Conservation (phyloP, 2,797 vertebrate genomes). For the Otolemur crassicaudatus region DNA sequence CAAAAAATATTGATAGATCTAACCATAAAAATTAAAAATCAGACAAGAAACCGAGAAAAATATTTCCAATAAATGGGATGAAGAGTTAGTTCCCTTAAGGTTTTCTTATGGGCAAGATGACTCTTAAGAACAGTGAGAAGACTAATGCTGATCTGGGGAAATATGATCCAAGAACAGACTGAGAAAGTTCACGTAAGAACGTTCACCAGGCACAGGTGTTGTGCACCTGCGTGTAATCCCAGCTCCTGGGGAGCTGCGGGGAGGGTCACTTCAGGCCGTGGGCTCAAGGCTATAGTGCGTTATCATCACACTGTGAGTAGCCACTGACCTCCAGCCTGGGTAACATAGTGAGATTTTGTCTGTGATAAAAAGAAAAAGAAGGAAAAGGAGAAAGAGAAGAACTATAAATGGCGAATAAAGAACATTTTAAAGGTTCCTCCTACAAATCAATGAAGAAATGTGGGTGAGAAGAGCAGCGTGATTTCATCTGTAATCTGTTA, state of each 20-base stretch:
- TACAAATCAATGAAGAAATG: constrained; percentile 37
- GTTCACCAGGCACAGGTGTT: background rate
- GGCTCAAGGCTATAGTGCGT: background rate
- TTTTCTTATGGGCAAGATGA: background rate
- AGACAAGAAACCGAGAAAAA: constrained; percentile 40
- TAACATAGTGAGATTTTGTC: too few relatives aligned
- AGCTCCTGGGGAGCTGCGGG: background rate
- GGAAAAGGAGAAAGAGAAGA: background rate
- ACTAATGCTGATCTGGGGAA: background rate
- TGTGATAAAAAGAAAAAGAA: background rate
- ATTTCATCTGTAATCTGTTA: constrained; percentile 29
- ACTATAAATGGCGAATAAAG: constrained; percentile 27
- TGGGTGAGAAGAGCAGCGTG: background rate
- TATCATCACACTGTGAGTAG: background rate
- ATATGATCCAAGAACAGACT: background rate
- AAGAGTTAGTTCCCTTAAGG: background rate
- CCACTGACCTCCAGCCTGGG: background rate
- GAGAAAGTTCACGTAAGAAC: background rate
- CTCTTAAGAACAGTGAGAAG: background rate
- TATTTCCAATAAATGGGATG: background rate
- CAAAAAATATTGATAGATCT: background rate
- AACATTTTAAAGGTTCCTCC: background rate
- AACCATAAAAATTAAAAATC: constrained; percentile 52
- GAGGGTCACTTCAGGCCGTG: background rate
- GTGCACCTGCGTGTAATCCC: background rate